Conservation (phyloP, 2,888 invertebrate genomes). For the Microctonus aethiopoides region DNA sequence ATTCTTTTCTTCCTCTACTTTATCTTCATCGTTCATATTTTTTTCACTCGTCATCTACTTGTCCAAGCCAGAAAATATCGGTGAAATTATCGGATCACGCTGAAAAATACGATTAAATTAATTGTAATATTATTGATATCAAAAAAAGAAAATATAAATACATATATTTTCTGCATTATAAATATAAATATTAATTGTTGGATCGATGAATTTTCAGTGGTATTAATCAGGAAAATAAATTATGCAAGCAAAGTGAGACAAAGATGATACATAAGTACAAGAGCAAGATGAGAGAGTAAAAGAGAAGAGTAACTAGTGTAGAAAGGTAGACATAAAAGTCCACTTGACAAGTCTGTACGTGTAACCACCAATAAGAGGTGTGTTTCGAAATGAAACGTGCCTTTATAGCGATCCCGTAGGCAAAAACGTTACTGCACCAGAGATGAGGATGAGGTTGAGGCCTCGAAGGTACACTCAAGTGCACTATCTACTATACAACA, state of each 20-base stretch:
- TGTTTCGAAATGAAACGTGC: constrained; percentile 17
- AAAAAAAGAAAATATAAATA: background rate
- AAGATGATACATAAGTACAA: background rate
- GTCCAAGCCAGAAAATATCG: background rate
- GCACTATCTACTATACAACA: background rate
- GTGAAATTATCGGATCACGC: background rate
- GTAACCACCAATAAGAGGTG: background rate
- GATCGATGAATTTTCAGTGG: background rate
- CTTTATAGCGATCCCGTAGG: constrained; percentile 17
- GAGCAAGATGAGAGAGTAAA: background rate
- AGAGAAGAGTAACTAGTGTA: background rate
- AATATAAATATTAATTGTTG: background rate
- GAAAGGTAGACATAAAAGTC: background rate
- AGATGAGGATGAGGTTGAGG: background rate
- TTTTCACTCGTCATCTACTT: background rate
- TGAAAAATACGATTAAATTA: background rate
- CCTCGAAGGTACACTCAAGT: constrained; percentile 13
- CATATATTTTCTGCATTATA: background rate
- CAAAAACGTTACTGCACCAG: background rate
- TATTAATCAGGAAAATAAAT: background rate
- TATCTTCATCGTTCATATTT: background rate
- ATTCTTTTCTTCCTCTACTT: background rate
- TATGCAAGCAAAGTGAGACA: background rate
- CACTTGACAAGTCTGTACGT: background rate
- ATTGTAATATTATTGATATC: background rate